Percentiles rank a stretch among this genome's conserved stretches.
Conservation (phyloP, 2,113 vertebrate species). For the Crypturellus undulatus region DNA sequence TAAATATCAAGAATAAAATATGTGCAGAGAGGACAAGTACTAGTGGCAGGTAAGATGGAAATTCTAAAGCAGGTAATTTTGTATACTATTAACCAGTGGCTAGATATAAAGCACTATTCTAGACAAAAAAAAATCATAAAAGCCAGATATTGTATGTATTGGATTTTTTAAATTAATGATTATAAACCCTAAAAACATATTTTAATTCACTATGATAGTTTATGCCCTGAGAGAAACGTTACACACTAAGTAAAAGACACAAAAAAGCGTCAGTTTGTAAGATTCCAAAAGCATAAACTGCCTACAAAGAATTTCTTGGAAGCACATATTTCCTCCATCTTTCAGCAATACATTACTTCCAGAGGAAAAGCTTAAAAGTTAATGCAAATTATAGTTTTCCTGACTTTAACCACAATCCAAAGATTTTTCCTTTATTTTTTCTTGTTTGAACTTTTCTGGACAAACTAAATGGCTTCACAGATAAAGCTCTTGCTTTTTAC, state of each 20-base stretch:
- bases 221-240: conserved; percentile 78
- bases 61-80: not conserved
- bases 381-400: not conserved
- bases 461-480: not conserved
- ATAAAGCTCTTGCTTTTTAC: conserved; percentile 23
- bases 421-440: not conserved
- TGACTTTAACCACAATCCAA: not conserved
- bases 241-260: conserved; percentile 47
- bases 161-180: conserved; percentile 41
- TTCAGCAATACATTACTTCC: conserved; percentile 1
- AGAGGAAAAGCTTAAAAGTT: conserved; percentile 17
- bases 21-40: not conserved
- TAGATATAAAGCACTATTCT: conserved; percentile 58
- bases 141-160: conserved; percentile 35
- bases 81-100: conserved; percentile 19
- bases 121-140: conserved; percentile 10
- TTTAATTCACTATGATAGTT: conserved; percentile 68
- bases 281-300: conserved; percentile 40
- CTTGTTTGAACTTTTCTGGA: not conserved
- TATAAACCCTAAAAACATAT: conserved; percentile 67
- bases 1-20: not conserved
- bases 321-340: conserved; percentile 36
- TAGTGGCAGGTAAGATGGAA: not conserved
- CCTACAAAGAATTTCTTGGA: conserved; percentile 54
- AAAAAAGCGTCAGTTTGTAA: conserved; percentile 46